phyloP scores from a whole-genome alignment of 2,113 vertebrate species.

The Leucoraja erinaceus region DNA sequence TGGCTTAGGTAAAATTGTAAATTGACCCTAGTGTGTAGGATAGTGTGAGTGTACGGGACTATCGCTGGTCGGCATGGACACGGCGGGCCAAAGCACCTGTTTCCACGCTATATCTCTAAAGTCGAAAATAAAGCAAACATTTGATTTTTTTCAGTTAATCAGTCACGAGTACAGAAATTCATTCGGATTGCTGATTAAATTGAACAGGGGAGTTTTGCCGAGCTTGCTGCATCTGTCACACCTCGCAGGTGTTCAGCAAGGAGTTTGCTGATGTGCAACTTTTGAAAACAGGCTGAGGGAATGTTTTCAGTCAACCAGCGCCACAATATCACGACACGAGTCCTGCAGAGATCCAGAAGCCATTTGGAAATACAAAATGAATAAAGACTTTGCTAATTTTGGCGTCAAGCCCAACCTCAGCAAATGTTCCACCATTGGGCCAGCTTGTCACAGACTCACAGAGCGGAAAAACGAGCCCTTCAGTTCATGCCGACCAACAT shows the following conservation, averaged over 20 bases:
- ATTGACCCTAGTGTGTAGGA: too few species aligned
- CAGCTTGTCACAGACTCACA: too few species aligned
- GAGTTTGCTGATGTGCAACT: not conserved
- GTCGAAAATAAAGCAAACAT: too few species aligned
- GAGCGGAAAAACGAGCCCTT: too few species aligned
- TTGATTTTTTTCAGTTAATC: too few species aligned
- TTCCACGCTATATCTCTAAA: too few species aligned
- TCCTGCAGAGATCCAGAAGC: not conserved
- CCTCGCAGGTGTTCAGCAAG: not conserved
- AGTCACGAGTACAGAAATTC: not conserved
- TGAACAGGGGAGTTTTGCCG: not conserved
- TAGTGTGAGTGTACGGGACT: too few species aligned
- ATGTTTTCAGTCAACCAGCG: not conserved
- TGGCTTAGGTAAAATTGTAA: too few species aligned
- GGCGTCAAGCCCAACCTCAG: not conserved
- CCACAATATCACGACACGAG: not conserved
- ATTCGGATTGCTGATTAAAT: not conserved
- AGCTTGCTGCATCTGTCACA: not conserved
- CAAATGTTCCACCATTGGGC: too few species aligned
- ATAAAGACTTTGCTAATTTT: not conserved
- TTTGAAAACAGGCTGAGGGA: not conserved
- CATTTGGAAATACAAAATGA: not conserved
- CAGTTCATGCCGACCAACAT: too few species aligned
- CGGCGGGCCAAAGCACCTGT: too few species aligned
- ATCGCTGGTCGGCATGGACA: too few species aligned